Percentiles rank a stretch among this genome's conserved stretches.
phyloP scores from a whole-genome alignment of 1,140 invertebrate species.

The Listronotus oregonensis region DNA sequence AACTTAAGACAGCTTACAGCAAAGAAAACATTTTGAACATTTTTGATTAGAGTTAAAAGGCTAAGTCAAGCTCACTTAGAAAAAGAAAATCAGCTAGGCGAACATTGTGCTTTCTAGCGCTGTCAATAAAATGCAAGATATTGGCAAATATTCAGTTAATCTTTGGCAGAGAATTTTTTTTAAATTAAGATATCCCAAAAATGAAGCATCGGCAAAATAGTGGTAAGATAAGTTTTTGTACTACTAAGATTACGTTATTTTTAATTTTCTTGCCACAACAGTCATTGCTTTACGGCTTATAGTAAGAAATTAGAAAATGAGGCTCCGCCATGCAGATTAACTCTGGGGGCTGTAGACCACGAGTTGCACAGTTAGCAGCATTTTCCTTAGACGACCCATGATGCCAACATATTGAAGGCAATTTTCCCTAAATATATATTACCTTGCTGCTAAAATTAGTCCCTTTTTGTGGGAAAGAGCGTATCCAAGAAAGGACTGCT shows the following conservation, averaged over 20 bases:
- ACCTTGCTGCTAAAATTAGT: constrained; percentile 34
- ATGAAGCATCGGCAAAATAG: background rate
- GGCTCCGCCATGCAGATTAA: constrained; percentile 30
- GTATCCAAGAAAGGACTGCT: constrained; percentile 35
- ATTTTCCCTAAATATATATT: constrained; percentile 19
- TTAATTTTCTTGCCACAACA: too few species aligned
- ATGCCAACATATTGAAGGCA: constrained; percentile 38
- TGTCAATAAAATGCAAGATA: background rate
- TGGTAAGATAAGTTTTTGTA: too few species aligned
- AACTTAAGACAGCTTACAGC: too few species aligned
- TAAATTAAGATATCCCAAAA: constrained; percentile 8
- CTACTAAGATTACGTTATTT: too few species aligned
- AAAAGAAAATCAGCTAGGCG: background rate
- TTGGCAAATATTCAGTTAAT: constrained; percentile 13
- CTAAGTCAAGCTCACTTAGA: background rate
- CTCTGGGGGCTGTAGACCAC: constrained; percentile 44
- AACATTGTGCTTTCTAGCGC: background rate
- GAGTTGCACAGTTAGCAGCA: constrained; percentile 43
- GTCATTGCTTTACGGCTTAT: background rate
- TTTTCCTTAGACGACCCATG: constrained; percentile 50
- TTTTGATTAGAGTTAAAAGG: constrained; percentile 6
- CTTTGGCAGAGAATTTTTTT: constrained; percentile 5
- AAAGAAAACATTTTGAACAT: background rate
- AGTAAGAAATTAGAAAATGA: background rate
- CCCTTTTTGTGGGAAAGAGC: constrained; percentile 11